Conservation (phyloP, 2,797 vertebrate genomes). For the Euthynnus affinis region DNA sequence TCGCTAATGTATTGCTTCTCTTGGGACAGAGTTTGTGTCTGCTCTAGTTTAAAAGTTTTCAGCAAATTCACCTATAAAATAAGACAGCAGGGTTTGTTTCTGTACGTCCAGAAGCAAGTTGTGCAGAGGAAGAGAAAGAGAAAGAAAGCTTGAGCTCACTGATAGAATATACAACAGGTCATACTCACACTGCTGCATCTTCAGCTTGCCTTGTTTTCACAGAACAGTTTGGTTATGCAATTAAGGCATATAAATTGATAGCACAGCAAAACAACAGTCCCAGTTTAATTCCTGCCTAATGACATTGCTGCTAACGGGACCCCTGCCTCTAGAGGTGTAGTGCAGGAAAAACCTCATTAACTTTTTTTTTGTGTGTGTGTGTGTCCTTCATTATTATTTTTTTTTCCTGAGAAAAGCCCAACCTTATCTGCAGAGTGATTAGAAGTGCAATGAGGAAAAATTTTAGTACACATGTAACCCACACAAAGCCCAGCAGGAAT, state of each 20-base stretch:
- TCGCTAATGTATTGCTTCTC: slow-evolving; percentile 66
- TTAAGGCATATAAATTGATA: slow-evolving; percentile 84
- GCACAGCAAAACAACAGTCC: slow-evolving; percentile 79
- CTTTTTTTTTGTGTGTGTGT: slow-evolving; percentile 51
- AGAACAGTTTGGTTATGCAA: slow-evolving; percentile 75
- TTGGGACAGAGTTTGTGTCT: slow-evolving; percentile 65
- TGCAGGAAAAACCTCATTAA: slow-evolving; percentile 83
- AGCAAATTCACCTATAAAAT: slow-evolving; percentile 48
- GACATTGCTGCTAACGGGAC: slow-evolving; percentile 81
- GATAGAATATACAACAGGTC: slow-evolving; percentile 26
- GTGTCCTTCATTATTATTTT: slow-evolving; percentile 58
- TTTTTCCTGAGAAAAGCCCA: slow-evolving; percentile 45
- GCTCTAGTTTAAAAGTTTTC: slow-evolving; percentile 71
- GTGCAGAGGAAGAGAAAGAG: slow-evolving; percentile 12
- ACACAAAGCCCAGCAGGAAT: slow-evolving; percentile 67
- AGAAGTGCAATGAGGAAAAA: slow-evolving; percentile 71
- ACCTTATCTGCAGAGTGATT: slow-evolving; percentile 79
- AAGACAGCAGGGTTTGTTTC: slow-evolving; percentile 32
- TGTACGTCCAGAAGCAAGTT: slow-evolving; percentile 13
- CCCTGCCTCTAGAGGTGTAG: slow-evolving; percentile 78
- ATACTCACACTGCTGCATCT: slow-evolving; percentile 49
- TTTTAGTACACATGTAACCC: slow-evolving; percentile 67
- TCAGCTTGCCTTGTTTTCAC: slow-evolving; percentile 57
- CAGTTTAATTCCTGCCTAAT: slow-evolving; percentile 83
- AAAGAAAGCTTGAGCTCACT: slow-evolving; percentile 21